phyloP scores from a whole-genome alignment of 2,113 vertebrate genomes.

The Leucopsar rothschildi region DNA sequence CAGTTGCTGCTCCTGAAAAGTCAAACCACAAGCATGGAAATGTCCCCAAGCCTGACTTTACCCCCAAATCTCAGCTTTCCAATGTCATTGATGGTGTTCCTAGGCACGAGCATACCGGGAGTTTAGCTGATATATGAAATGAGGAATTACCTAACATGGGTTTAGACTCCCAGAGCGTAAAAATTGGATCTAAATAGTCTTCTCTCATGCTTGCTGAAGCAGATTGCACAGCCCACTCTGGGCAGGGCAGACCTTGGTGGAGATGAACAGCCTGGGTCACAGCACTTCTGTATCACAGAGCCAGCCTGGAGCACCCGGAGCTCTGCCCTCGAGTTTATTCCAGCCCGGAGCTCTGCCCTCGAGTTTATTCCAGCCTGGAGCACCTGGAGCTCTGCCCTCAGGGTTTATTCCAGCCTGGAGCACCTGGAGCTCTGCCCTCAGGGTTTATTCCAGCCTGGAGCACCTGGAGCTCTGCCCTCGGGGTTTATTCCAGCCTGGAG shows the following conservation, averaged over 20 bases:
- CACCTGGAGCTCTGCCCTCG: background rate
- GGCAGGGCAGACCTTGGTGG: background rate
- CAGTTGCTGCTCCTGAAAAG: background rate
- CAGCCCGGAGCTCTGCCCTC: background rate
- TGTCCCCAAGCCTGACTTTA: background rate
- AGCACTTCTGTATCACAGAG: fast-evolving
- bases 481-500: background rate
- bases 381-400: background rate
- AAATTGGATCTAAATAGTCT: background rate
- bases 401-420: background rate
- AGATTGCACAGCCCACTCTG: background rate
- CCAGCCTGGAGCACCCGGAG: background rate
- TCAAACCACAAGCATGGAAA: background rate
- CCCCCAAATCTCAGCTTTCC: background rate
- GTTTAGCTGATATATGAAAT: background rate
- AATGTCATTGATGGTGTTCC: fast-evolving
- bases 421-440: background rate
- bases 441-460: background rate
- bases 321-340: background rate
- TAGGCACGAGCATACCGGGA: background rate
- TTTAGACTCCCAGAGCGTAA: background rate
- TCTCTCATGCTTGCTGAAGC: background rate
- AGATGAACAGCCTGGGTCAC: background rate
- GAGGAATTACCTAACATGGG: background rate
- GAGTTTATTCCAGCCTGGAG: background rate